phyloP scores from a whole-genome alignment of 35 echinoderm and acorn worm species.

The Apostichopus japonicus region DNA sequence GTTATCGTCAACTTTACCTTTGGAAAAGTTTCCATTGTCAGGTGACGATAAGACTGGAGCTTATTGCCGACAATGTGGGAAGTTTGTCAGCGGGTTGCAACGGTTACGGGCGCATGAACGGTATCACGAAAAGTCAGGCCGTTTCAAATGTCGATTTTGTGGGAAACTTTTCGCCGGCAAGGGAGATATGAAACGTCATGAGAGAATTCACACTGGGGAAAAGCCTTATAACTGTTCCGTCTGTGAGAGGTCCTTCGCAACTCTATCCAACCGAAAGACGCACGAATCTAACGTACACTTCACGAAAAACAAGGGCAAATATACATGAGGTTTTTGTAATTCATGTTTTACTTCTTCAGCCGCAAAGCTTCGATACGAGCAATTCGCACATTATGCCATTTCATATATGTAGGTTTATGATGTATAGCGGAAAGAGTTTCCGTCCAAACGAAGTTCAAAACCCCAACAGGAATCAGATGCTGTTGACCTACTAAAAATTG shows the following conservation, averaged over 20 bases:
- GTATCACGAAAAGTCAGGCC: slow-evolving; percentile 1
- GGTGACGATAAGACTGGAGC: background rate
- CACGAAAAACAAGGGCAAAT: background rate
- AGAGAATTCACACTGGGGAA: slow-evolving; percentile 20
- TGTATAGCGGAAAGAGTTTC: no score
- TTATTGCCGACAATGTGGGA: slow-evolving; percentile 38
- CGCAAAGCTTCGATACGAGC: no score
- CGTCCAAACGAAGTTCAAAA: no score
- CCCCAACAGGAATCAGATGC: no score
- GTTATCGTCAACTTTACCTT: background rate
- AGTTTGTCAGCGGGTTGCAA: background rate
- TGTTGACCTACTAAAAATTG: no score
- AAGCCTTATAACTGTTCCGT: slow-evolving; percentile 2
- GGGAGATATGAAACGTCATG: slow-evolving; percentile 32
- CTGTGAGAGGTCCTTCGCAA: slow-evolving; percentile 11
- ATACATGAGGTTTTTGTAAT: no score
- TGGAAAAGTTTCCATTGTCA: background rate
- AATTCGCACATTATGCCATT: no score
- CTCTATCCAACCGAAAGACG: slow-evolving; percentile 18
- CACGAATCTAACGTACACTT: slow-evolving; percentile 19
- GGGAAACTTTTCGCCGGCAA: slow-evolving; percentile 20
- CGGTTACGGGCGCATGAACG: slow-evolving; percentile 20
- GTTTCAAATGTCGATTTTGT: slow-evolving; percentile 21
- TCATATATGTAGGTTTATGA: no score
- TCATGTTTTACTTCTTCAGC: no score